Base-by-base conservation (phyloP, 2,888 invertebrate genomes). In the Zelleria hepariella region DNA sequence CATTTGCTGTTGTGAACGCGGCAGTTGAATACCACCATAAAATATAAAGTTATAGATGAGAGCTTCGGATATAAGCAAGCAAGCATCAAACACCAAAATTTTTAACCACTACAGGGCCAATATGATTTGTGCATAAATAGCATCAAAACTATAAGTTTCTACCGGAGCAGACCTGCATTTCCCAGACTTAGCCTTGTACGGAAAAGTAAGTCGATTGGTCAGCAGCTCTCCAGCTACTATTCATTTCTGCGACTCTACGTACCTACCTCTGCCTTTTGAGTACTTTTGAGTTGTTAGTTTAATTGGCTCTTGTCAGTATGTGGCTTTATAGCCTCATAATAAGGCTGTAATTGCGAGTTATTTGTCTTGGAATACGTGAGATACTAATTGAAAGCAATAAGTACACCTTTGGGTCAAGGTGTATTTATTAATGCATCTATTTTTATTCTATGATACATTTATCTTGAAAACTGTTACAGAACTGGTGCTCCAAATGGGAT, bases 301-400 rank as follows among this genome's bases (percentile, higher is more conserved):
- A 49, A 58, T 58, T 51, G 51, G 58, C 58, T 56, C 42, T 27
- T 27, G 51, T 58, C 49, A 51, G 23, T 47, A 2, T 20, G 55
- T 21, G 55, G 18, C 32, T 15, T 32, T 55, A 55, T 26, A 57
- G 20, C 47, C 57, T 47, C 18, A 57, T 48, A 57, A 47, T 57
- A 48, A 48, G 48, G n/a, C 23, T 57, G 47, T 47, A 57, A 57
- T 57, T 57, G 57, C 18, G n/a, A 24, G 57, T 5, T 57, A 57
- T 57, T 57, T 57, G 23, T 48, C 48, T 57, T 32, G 20, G 23
- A 27, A 20, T 32, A 56, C 56, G 56, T 42, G 47, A 48, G 57
- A 10, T 48, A 24, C 57, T 57, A 57, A 57, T 57, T 57, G 48
- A 57, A 56, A 47, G 47, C 48, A 57, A 42, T 57, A 23, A 47